These are phyloP conservation scores for Coelinius sp. DNA, from an alignment of 2,888 invertebrate species.

Conservation along the genomic window DNA sequence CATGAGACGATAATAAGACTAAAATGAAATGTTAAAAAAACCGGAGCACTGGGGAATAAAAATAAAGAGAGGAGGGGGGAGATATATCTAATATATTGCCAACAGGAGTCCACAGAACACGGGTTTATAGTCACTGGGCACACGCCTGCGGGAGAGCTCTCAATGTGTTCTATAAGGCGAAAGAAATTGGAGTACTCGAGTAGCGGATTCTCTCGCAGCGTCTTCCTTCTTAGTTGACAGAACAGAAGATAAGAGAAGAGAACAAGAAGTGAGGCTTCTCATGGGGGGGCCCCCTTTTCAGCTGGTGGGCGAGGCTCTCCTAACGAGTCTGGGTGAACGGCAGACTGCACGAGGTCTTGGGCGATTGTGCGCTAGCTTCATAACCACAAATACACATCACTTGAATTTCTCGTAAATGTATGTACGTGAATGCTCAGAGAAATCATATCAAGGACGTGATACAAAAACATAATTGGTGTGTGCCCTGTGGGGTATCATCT, in stretches of 20 bases:
- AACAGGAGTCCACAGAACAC: neutral
- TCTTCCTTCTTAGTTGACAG: constrained; percentile 33
- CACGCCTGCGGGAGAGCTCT: neutral
- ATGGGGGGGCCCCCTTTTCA: constrained; percentile 5
- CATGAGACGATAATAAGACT: constrained; percentile 15
- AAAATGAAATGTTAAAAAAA: constrained; percentile 4
- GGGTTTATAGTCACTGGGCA: constrained; percentile 23
- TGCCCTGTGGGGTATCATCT: constrained; percentile 66
- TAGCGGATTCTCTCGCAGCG: neutral
- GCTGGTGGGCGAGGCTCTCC: constrained; percentile 13
- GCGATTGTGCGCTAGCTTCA: neutral
- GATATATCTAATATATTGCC: too few relatives aligned
- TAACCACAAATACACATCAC: neutral
- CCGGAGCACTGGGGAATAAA: neutral
- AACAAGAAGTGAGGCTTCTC: neutral
- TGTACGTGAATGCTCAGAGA: constrained; percentile 65
- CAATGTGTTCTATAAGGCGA: constrained; percentile 2
- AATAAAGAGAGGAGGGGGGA: neutral
- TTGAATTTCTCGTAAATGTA: constrained; percentile 3
- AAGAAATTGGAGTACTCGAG: constrained; percentile 22
- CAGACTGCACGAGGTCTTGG: neutral
- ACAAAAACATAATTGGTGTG: constrained; percentile 59
- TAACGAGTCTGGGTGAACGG: constrained; percentile 35
- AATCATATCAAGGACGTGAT: constrained; percentile 70
- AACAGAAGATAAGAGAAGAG: too few relatives aligned